phyloP scores from a whole-genome alignment of 1,140 invertebrate genomes.

The Lepidostoma basale region DNA sequence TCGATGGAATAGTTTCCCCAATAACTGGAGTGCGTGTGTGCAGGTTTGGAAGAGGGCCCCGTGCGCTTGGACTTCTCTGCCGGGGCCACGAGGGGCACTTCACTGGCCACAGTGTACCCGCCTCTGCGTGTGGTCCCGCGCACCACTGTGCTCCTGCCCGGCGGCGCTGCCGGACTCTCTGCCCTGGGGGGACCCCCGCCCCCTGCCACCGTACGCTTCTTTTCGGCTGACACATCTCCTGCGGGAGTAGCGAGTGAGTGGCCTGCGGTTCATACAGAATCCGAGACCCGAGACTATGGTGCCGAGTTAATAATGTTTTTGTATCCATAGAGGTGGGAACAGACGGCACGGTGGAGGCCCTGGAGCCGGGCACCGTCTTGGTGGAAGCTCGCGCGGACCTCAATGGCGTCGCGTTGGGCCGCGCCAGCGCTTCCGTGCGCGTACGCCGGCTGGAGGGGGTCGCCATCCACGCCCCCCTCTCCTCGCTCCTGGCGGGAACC shows the following conservation, averaged over 20 bases:
- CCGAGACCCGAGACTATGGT: not conserved
- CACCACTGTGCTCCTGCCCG: constrained; percentile 30
- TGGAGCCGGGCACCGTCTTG: constrained; percentile 11
- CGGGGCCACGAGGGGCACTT: not conserved
- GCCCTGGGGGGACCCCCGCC: constrained; percentile 36
- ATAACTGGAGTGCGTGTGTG: not conserved
- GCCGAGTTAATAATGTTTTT: constrained; percentile 1
- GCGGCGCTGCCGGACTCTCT: constrained; percentile 20
- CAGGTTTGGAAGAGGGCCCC: constrained; percentile 39
- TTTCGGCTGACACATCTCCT: not conserved
- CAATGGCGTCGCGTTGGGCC: not conserved
- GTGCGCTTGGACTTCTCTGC: constrained; percentile 29
- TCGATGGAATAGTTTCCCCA: not conserved
- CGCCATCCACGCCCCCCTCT: constrained; percentile 30
- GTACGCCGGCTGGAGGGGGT: constrained; percentile 35
- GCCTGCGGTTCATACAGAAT: not conserved
- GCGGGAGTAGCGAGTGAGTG: constrained; percentile 13
- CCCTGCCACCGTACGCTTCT: constrained; percentile 2
- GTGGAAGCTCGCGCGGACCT: constrained; percentile 31
- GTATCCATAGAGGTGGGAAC: constrained; percentile 13
- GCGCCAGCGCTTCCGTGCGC: constrained; percentile 27
- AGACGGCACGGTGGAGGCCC: constrained; percentile 20
- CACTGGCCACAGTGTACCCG: constrained; percentile 31
- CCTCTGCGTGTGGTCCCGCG: constrained; percentile 34
- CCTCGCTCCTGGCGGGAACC: constrained; percentile 33